These are phyloP conservation scores for Coccyzus lansbergi DNA, from an alignment of 2,797 vertebrate genomes.

Conservation along the genomic window DNA sequence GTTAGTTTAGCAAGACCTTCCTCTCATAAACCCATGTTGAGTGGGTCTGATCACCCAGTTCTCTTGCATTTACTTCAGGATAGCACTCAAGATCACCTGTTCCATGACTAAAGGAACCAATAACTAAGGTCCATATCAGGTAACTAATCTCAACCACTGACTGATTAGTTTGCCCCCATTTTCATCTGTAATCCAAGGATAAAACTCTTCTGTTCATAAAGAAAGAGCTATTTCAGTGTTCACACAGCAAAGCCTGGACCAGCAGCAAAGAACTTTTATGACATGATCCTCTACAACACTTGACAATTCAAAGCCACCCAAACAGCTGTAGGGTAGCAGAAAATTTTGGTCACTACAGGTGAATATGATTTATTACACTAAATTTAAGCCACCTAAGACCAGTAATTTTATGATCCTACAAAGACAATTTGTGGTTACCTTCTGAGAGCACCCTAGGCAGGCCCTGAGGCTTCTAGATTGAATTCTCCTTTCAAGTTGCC, in stretches of 20 bases:
- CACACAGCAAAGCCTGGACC: rapidly evolving
- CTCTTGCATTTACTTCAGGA: no score
- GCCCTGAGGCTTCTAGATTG: background rate
- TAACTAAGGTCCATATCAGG: background rate
- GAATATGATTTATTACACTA: background rate
- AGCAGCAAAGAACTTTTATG: background rate
- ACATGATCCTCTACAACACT: background rate
- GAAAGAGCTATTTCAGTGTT: background rate
- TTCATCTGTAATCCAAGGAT: background rate
- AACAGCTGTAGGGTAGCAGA: background rate
- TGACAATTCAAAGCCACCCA: background rate
- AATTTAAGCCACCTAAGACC: background rate
- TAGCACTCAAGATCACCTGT: no score
- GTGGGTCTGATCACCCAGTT: no score
- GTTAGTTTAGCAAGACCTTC: no score
- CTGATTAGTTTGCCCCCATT: background rate
- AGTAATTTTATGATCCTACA: background rate
- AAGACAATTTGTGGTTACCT: background rate
- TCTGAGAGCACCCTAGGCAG: background rate
- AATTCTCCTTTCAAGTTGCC: background rate
- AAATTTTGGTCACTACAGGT: background rate
- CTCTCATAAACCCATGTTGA: no score
- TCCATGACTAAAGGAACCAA: no score
- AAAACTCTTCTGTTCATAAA: background rate
- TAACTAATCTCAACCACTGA: background rate